Base-by-base conservation (phyloP, 2,797 vertebrate species). In the Macrochelys suwanniensis region DNA sequence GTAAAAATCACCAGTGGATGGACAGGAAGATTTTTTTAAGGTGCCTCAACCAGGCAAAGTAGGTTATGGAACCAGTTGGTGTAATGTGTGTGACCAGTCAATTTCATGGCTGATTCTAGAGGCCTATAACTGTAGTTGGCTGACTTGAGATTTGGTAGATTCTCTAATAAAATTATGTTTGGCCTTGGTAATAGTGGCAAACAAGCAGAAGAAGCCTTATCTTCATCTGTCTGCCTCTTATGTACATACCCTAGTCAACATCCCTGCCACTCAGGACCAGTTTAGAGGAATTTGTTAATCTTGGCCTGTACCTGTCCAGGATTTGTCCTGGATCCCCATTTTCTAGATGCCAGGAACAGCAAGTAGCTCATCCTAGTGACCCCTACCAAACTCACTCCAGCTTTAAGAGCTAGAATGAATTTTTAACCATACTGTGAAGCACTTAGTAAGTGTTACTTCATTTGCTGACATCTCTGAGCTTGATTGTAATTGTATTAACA, bases 221-320 rank as follows among this genome's bases (percentile, higher is more conserved):
- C 59, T 85, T 90, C 21, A 42, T 80, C 42, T 25, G 16, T 87
- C 15, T 79, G 19, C 28, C 45, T 77, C 74, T 49, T 77, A 31
- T 2, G 13, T 47, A 15, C 45, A 49, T 11, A 77, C 28, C 4
- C 25, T 42, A 26, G 13, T 47, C 26, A 76, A 42, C 16, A 42
- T 6, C 17, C 23, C 42, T 26, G 45, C 25, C 13, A 31, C 26
- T 49, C 11, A 19, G 21, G 42, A 28, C 45, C 13, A 13, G 37
- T 45, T 80, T 80, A 57, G 87, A 50, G 9, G 82, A 65, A 2
- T 5, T 76, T 68, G 47, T 83, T 56, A 85, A 89, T 92, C 6
- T 7, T 21, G 31, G 1, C 85, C 42, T 81, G 3, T 37, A 21
- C 47, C 26, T 16, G n/a, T 3, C 84, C 1, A 0, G 45, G 4